A percentile compares a stretch with the other conserved stretches of the same genome.
These are phyloP conservation scores for Drosophila formosana DNA, from an alignment of 2,888 invertebrate genomes.

Conservation along the genomic window DNA sequence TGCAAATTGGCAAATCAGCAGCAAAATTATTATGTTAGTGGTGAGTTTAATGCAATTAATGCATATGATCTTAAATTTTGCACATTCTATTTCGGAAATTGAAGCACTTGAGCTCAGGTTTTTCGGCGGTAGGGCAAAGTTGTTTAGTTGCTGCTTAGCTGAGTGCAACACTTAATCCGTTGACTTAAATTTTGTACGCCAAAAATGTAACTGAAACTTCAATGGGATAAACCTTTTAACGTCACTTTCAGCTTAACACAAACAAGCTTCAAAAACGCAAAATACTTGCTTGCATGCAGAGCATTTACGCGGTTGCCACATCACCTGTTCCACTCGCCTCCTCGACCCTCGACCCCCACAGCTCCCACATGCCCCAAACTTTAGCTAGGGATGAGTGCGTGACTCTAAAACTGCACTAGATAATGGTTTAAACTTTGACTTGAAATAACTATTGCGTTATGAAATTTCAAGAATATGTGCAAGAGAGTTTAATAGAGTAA, in stretches of 20 bases:
- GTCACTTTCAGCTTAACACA: slow-evolving; percentile 43
- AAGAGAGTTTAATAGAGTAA: not conserved
- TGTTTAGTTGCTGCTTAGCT: slow-evolving; percentile 10
- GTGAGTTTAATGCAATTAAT: not conserved
- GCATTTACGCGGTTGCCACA: slow-evolving; percentile 27
- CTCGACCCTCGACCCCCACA: not conserved
- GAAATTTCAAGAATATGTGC: not conserved
- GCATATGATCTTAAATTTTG: not conserved
- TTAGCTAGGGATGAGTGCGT: slow-evolving; percentile 12
- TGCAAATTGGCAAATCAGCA: not conserved
- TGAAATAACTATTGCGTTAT: not conserved
- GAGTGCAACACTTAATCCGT: slow-evolving; percentile 28
- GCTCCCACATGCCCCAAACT: not conserved
- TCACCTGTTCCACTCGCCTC: slow-evolving; percentile 2
- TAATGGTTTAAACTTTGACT: not conserved
- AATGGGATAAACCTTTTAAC: slow-evolving; percentile 55
- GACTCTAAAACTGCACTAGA: not conserved
- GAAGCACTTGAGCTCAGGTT: not conserved
- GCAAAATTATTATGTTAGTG: not conserved
- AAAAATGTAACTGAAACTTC: slow-evolving; percentile 37
- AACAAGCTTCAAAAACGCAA: slow-evolving; percentile 44
- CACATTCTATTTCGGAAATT: too few species aligned
- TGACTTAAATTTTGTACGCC: slow-evolving; percentile 41
- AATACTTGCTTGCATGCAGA: slow-evolving; percentile 45
- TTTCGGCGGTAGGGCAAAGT: not conserved